Evolutionary conservation across 2,888 invertebrate species (phyloP).

Genomic region (Eupithecia centaureata): DNA sequence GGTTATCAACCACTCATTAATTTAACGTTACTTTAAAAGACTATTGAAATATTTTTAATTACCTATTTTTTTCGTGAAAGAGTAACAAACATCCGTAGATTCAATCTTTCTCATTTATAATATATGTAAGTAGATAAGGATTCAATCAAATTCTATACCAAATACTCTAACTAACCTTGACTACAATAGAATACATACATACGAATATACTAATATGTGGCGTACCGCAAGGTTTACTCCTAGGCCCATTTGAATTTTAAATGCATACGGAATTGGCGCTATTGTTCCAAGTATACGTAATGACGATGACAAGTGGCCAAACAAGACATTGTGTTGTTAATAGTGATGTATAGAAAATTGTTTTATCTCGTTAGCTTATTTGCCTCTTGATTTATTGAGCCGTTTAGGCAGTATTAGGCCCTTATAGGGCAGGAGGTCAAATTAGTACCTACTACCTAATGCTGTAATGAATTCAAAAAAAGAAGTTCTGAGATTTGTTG

Average conservation of each 20-base stretch:
- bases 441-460: too few species aligned
- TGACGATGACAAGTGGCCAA: conserved; percentile 40
- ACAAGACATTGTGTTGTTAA: conserved; percentile 39
- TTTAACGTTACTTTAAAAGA: too few species aligned
- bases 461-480: too few species aligned
- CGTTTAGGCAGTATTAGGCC: not conserved
- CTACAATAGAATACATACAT: conserved; percentile 34
- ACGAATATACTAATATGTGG: conserved; percentile 42
- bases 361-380: conserved; percentile 22
- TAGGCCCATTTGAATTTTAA: conserved; percentile 66
- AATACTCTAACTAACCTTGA: conserved; percentile 35
- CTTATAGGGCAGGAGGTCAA: too few species aligned
- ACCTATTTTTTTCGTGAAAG: too few species aligned
- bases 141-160: conserved; percentile 33
- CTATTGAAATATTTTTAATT: too few species aligned
- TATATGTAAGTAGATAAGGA: too few species aligned
- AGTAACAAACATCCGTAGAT: too few species aligned
- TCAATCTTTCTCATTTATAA: too few species aligned
- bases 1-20: too few species aligned
- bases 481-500: too few species aligned
- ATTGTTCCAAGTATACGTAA: conserved; percentile 36
- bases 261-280: conserved; percentile 46
- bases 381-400: conserved; percentile 24
- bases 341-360: conserved; percentile 31
- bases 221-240: conserved; percentile 55